Percentiles rank a stretch among this genome's conserved stretches.
phyloP scores from a whole-genome alignment of 2,113 vertebrate species.

The Vireo altiloquus region DNA sequence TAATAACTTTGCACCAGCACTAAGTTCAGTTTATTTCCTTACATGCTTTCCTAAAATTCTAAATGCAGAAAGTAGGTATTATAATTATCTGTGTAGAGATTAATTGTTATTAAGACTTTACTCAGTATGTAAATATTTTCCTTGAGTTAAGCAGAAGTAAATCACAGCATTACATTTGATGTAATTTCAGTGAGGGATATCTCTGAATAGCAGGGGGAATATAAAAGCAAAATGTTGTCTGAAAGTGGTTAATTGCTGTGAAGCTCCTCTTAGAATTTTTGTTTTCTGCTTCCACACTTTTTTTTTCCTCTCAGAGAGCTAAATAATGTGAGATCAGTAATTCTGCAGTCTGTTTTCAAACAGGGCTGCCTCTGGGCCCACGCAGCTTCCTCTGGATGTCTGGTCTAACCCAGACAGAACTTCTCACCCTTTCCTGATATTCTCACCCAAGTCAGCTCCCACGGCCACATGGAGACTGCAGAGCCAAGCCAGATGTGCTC shows the following conservation, averaged over 20 bases:
- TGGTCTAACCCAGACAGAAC: background rate
- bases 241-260: background rate
- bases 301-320: background rate
- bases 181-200: background rate
- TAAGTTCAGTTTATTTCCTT: background rate
- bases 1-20: background rate
- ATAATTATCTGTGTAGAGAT: slow-evolving; percentile 3
- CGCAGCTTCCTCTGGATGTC: fast-evolving
- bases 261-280: background rate
- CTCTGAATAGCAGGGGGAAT: background rate
- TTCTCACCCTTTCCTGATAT: background rate
- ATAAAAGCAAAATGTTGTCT: background rate
- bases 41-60: background rate
- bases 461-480: too few species aligned
- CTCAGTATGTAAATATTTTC: background rate
- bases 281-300: background rate
- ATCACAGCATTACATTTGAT: background rate
- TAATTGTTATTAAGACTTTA: slow-evolving; percentile 35
- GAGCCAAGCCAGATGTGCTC: too few species aligned
- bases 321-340: background rate
- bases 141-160: background rate
- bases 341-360: background rate
- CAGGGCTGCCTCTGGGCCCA: background rate
- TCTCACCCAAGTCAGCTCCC: background rate
- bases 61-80: background rate